A percentile compares a stretch with the other conserved stretches of the same genome.
These are phyloP conservation scores for Papilio demoleus DNA, from an alignment of 2,888 invertebrate species.

Conservation along the genomic window DNA sequence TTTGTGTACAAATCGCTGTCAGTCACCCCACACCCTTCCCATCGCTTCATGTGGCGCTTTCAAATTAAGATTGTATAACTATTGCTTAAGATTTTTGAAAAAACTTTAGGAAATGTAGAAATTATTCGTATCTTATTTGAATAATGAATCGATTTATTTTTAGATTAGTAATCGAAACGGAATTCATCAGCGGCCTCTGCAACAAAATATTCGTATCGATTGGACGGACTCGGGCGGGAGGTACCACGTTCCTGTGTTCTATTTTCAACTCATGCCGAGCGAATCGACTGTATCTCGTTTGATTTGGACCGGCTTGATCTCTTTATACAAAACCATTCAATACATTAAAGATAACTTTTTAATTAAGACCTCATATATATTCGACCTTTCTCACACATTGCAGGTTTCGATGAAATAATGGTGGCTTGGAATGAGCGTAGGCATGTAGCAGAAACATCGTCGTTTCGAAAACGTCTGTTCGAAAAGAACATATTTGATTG, in stretches of 20 bases:
- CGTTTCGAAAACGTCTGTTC: constrained; percentile 12
- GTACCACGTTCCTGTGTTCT: constrained; percentile 57
- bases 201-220: constrained; percentile 71
- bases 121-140: constrained; percentile 33
- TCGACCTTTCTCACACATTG: constrained; percentile 10
- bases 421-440: constrained; percentile 13
- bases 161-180: constrained; percentile 33
- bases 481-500: constrained; percentile 49
- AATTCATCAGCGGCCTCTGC: constrained; percentile 53
- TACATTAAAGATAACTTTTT: constrained; percentile 32
- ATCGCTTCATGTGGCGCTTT: constrained; percentile 22
- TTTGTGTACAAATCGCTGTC: constrained; percentile 24
- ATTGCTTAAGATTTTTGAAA: constrained; percentile 23
- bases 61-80: constrained; percentile 12
- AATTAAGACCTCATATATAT: constrained; percentile 45
- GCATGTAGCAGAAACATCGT: constrained; percentile 28
- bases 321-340: constrained; percentile 30
- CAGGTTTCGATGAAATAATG: neutral
- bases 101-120: constrained; percentile 27
- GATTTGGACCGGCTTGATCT: constrained; percentile 53
- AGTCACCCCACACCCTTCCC: constrained; percentile 28
- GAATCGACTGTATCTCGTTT: constrained; percentile 53
- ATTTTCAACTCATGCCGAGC: constrained; percentile 64
- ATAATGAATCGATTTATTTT: constrained; percentile 37
- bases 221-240: constrained; percentile 56